Evolutionary conservation across 1,140 invertebrate species (phyloP), one percentile per base, ranked within the genome.

Genomic region (Solenopsis fugax): DNA sequence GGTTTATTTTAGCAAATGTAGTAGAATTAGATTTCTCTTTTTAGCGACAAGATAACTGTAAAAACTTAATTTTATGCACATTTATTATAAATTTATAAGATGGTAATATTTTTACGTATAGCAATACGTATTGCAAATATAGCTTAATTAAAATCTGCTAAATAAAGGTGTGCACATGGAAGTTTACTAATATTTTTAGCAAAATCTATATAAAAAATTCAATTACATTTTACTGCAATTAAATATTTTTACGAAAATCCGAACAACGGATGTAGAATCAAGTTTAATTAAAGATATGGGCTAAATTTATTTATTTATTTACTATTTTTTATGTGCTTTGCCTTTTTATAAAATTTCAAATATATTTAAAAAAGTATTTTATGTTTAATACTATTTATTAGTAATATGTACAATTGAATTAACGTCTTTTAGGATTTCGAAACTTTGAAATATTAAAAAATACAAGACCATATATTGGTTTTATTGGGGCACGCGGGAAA

Each of bases 401-500:
- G 29, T 81, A 81, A 54, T 18, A 2, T 56, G 4, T 71, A 16
- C 37, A 81, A 41, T 41, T 81, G 18, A 69, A 6, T 52, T 69
- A 12, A 50, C 3, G 7, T 4, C 7, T 41, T 41, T 41, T 41
- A 41, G 13, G 54, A 6, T 37, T 45, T 81, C 41, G 13, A 54
- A 54, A 45, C 6, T 41, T 75, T 21, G 10, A 6, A 21, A 58
- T 80, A 78, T 69, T 69, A 45, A 48, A 60, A 75, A 50, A 84
- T 72, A 37, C 21, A 75, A 75, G 21, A 21, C 13, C 16, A 10
- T 72, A 21, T 60, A 73, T 75, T 34, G 41, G 41, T 60, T 75
- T 60, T 60, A 62, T 12, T 54, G 10, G 41, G 41, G 6, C 34
- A n/a, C 6, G 18, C 1, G 10, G 37, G 21, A 72, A 58, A 72